Percentiles rank a stretch among this genome's conserved stretches.
Conservation (phyloP, 2,888 invertebrate genomes). For the Steinernema hermaphroditum region DNA sequence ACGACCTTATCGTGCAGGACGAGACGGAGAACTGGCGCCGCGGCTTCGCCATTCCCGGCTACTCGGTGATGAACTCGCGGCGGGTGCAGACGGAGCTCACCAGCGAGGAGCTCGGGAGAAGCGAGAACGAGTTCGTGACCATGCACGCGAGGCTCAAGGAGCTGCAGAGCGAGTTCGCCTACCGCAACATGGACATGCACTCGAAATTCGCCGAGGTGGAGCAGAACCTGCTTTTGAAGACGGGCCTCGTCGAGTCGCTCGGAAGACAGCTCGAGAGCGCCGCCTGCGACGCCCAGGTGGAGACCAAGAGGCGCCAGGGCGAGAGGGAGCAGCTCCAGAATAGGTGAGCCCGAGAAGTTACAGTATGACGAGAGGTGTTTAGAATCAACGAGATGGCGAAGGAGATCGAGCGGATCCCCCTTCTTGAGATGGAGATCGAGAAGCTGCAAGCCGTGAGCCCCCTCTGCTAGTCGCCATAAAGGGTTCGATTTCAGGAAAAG, state of each 20-base stretch:
- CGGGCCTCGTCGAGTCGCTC: constrained; percentile 55
- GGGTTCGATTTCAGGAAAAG: constrained; percentile 42
- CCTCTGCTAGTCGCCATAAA: background rate
- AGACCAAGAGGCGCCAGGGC: constrained; percentile 37
- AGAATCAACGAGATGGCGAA: constrained; percentile 44
- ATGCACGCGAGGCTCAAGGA: constrained; percentile 50
- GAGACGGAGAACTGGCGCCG: constrained; percentile 57
- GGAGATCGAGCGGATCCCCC: constrained; percentile 54
- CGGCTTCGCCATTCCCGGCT: constrained; percentile 58
- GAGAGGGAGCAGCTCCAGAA: constrained; percentile 40
- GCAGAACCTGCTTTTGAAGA: constrained; percentile 58
- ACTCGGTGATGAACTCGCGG: constrained; percentile 48
- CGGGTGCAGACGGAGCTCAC: constrained; percentile 58
- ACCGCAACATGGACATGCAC: constrained; percentile 50
- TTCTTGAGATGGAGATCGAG: constrained; percentile 55
- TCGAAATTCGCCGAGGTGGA: constrained; percentile 62
- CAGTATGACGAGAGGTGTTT: constrained; percentile 14
- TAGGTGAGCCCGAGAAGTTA: background rate
- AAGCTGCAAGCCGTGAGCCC: constrained; percentile 45
- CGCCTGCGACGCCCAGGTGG: constrained; percentile 37
- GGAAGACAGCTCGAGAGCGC: constrained; percentile 47
- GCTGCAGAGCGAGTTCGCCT: constrained; percentile 57
- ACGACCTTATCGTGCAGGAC: constrained; percentile 56
- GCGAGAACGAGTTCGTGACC: constrained; percentile 53
- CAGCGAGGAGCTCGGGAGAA: constrained; percentile 48